Evolutionary conservation across 2,113 vertebrate species (phyloP), one percentile per base, ranked within the genome.

Genomic region (Danio rerio): DNA sequence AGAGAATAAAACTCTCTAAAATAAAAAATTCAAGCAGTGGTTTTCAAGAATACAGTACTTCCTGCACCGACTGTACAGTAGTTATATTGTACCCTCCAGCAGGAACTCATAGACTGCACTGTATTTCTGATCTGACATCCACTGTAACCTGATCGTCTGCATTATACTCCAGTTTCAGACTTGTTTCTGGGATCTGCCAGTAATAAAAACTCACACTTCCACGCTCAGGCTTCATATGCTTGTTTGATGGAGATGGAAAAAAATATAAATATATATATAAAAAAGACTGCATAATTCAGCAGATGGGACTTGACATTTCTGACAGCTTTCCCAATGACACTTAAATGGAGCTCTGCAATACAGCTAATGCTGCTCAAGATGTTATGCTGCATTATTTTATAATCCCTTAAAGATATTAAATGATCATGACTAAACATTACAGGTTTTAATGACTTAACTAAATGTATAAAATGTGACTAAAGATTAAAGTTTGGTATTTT

Each of bases 291-390:
- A 61, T 42, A 21, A 76, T 21, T 59, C 42, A 76, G 56, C 73
- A 76, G 73, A 76, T 76, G 55, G 73, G 53, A 76, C 47, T 6
- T 61, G 55, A 61, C 73, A 61, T 49, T 49, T 49, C 42, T 76
- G 43, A 21, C 73, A 49, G 73, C 56, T 16, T 76, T 76, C 18
- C 2, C 9, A 21, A n/a, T 8, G 1, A 6, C 20, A 11, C 50
- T 71, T 71, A 71, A 18, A 31, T 31, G 31, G 31, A 1, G 3
- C 31, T 31, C 31, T 31, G 31, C 1, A 31, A 31, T 31, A 31
- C 3, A 31, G 49, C 11, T 52, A 52, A 52, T 9, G 11, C 49
- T 52, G 47, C 20, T 52, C 47, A 52, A 11, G 52, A 74, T 43
- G 53, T 11, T 47, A n/a, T 61, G 43, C 18, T 6, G 31, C 31